Evolutionary conservation across 2,113 vertebrate genomes (phyloP).

Genomic region (Colius striatus): DNA sequence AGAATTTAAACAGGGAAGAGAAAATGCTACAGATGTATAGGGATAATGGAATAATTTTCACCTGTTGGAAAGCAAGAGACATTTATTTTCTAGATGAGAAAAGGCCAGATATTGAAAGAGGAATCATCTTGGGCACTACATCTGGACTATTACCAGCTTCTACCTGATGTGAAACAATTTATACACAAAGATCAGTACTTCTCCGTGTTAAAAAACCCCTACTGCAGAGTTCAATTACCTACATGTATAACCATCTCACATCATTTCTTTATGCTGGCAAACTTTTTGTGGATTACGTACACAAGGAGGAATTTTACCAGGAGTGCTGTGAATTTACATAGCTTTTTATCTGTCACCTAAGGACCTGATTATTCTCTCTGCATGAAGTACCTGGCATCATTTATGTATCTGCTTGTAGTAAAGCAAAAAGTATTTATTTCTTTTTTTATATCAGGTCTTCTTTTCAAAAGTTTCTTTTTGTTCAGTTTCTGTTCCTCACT

Average conservation of each 20-base stretch:
- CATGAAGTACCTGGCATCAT: neutral
- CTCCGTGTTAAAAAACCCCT: neutral
- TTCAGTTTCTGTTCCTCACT: neutral
- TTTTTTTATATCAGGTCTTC: neutral
- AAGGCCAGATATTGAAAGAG: neutral
- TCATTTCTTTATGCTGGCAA: neutral
- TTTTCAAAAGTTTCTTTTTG: neutral
- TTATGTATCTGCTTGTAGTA: neutral
- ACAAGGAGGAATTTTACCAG: neutral
- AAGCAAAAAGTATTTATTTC: neutral
- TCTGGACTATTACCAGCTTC: neutral
- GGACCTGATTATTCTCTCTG: neutral
- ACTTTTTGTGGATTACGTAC: neutral
- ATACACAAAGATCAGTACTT: neutral
- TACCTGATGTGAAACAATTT: neutral
- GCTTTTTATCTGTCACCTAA: neutral
- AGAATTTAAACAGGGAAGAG: neutral
- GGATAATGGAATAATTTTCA: neutral
- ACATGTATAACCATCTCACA: neutral
- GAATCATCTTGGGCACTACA: neutral
- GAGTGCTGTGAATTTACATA: neutral
- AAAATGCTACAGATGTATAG: neutral
- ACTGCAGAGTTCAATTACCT: neutral
- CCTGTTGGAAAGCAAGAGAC: neutral
- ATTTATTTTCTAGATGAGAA: neutral